Percentiles rank a stretch among this genome's conserved stretches.
These are phyloP conservation scores for Ypsolopha sequella DNA, from an alignment of 2,888 invertebrate species.

Conservation along the genomic window DNA sequence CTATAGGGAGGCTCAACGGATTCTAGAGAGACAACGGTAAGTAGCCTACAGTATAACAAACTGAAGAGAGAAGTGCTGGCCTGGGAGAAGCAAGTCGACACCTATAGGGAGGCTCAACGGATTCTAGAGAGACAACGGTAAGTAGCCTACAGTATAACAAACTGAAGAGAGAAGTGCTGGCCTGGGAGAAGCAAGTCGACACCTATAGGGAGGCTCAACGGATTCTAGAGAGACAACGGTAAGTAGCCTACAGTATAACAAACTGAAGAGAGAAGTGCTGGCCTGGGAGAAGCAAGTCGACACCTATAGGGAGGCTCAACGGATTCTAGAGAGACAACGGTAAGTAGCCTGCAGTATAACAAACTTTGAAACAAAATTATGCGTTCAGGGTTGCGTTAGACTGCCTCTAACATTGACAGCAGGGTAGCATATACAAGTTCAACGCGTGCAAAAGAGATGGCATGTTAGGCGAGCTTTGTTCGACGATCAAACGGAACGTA, in stretches of 20 bases:
- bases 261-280: conserved; percentile 93
- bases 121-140: conserved; percentile 97
- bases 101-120: conserved; percentile 96
- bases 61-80: conserved; percentile 93
- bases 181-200: conserved; percentile 91
- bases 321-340: conserved; percentile 91
- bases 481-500: no score
- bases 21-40: conserved; percentile 97
- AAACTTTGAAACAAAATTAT: no score
- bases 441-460: no score
- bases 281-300: conserved; percentile 91
- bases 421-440: no score
- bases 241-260: no score
- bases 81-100: conserved; percentile 91
- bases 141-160: no score
- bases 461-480: no score
- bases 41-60: no score
- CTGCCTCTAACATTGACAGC: no score
- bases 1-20: conserved; percentile 96
- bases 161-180: conserved; percentile 92
- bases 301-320: conserved; percentile 95
- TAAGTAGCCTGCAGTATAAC: neutral
- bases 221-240: conserved; percentile 96
- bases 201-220: conserved; percentile 97
- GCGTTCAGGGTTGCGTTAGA: no score